Percentiles rank a stretch among this genome's conserved stretches.
Evolutionary conservation across 2,797 vertebrate species (phyloP).

Genomic region (Kryptolebias ocellatus): DNA sequence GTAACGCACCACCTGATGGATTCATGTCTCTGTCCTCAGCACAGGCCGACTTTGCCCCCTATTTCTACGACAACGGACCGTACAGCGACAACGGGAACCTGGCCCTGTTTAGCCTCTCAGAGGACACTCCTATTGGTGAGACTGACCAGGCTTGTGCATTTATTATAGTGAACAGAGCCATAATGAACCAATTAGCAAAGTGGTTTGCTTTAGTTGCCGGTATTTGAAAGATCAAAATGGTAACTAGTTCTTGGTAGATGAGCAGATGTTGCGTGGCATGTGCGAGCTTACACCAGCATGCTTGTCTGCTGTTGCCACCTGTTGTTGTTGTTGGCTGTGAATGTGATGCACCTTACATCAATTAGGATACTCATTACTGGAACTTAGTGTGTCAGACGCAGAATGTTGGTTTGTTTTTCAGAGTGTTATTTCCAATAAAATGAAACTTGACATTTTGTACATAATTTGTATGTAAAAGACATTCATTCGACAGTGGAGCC

Average conservation of each 20-base stretch:
- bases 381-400: background rate
- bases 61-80: constrained; percentile 94
- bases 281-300: constrained; percentile 22
- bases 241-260: constrained; percentile 48
- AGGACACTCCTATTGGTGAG: constrained; percentile 93
- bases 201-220: constrained; percentile 14
- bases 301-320: constrained; percentile 51
- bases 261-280: constrained; percentile 48
- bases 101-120: constrained; percentile 93
- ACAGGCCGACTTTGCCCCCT: constrained; percentile 92
- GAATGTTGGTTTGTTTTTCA: no score
- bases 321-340: constrained; percentile 43
- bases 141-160: constrained; percentile 8
- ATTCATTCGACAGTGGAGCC: no score
- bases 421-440: no score
- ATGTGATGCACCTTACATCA: constrained; percentile 22
- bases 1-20: background rate
- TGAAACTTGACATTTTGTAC: no score
- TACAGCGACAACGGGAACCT: constrained; percentile 92
- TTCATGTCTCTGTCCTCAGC: constrained; percentile 66
- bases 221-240: constrained; percentile 27
- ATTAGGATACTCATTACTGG: constrained; percentile 1
- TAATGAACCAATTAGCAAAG: constrained; percentile 33
- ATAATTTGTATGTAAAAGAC: no score
- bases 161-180: constrained; percentile 7